phyloP scores from a whole-genome alignment of 2,797 vertebrate genomes.

The Characodon lateralis region DNA sequence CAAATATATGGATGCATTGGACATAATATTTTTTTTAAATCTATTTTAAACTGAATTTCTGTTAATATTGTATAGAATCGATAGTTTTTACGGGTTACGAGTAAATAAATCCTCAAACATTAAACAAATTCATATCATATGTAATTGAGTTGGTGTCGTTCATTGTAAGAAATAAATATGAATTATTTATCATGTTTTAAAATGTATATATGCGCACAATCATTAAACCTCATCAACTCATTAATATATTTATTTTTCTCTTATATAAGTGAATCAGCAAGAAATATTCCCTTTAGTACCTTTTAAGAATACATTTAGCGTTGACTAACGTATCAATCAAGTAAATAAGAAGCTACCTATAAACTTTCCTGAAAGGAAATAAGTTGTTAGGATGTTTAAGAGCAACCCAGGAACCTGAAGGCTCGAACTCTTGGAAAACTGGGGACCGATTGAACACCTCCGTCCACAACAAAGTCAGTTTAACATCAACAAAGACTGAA shows the following conservation, averaged over 20 bases:
- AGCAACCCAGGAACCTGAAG: no score
- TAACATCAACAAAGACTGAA: no score
- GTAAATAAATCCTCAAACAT: neutral
- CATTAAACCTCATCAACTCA: neutral
- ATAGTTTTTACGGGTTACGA: neutral
- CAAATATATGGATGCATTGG: neutral
- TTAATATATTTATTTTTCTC: neutral
- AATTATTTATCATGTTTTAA: neutral
- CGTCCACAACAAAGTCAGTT: no score
- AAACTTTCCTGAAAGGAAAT: no score
- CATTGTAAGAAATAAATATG: neutral
- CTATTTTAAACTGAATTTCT: neutral
- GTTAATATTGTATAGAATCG: neutral
- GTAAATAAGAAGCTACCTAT: no score
- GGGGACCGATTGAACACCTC: no score
- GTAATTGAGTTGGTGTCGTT: neutral
- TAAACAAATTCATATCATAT: neutral
- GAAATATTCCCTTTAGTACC: no score
- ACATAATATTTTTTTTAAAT: neutral
- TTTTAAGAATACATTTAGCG: no score
- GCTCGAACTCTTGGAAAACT: no score
- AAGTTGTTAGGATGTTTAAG: no score
- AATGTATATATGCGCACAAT: no score
- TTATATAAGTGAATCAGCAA: neutral
- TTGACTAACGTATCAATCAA: no score